A percentile compares a stretch with the other conserved stretches of the same genome.
These are phyloP conservation scores for Diarsia dahlii DNA, from an alignment of 2,888 invertebrate species.

Conservation along the genomic window DNA sequence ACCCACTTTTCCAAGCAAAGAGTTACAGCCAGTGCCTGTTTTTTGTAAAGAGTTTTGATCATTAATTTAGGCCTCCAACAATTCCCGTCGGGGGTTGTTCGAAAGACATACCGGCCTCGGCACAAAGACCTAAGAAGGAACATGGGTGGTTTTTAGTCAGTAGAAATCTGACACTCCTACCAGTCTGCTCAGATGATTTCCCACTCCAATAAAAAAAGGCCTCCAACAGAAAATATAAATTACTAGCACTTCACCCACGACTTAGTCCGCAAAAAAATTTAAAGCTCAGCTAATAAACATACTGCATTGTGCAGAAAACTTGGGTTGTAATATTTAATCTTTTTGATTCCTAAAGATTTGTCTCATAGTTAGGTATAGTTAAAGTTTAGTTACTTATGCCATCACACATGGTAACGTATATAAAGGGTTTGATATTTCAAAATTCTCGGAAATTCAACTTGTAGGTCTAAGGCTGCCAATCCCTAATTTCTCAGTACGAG, in stretches of 20 bases:
- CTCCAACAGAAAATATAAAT: neutral
- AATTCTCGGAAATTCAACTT: neutral
- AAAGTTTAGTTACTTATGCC: neutral
- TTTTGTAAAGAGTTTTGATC: neutral
- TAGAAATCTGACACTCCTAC: no score
- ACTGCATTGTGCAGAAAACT: no score
- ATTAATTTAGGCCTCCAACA: neutral
- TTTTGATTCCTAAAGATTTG: neutral
- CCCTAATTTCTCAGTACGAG: neutral
- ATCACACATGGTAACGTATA: neutral
- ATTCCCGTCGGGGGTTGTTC: no score
- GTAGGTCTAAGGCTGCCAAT: constrained; percentile 2
- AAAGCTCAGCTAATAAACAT: no score
- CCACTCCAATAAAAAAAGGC: no score
- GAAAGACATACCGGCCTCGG: no score
- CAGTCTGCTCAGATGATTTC: no score
- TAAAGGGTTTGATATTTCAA: neutral
- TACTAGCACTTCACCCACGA: no score
- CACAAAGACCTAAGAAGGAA: no score
- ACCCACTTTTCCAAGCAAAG: neutral
- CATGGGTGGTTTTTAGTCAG: no score
- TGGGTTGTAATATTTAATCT: no score
- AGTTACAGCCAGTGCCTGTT: neutral
- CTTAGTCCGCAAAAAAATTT: no score
- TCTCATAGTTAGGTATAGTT: neutral